Evolutionary conservation across 2,113 vertebrate species (phyloP), one percentile per base, ranked within the genome.

Genomic region (Pelecanoides urinatrix): DNA sequence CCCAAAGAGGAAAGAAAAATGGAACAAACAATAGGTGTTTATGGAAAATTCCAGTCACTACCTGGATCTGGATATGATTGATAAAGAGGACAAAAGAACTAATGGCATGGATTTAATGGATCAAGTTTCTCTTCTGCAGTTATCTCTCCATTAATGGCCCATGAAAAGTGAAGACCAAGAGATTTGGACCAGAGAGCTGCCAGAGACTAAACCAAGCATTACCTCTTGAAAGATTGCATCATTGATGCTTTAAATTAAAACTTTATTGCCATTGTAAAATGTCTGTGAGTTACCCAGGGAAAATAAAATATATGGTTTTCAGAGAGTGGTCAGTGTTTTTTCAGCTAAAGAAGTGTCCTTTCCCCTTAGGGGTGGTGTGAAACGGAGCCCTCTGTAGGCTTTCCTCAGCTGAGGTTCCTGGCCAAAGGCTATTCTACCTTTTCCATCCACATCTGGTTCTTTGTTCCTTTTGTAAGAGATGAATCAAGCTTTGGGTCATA

Each of bases 111-210:
- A 79, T 94, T 97, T 97, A 96, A 95, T 94, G 89, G 80, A 94
- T 97, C 94, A 90, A 92, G 92, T 62, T 96, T 92, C 71, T 92
- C 67, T 85, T 92, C 90, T 91, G 95, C 91, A 96, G 89, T 97
- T 94, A 94, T 97, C 94, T 96, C 90, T 90, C 93, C 81, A 91
- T 95, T 96, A 97, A 97, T 97, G 94, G 81, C 42, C 95, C 95
- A 86, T 97, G 97, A 94, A 94, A 97, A 95, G 66, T 92, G 92
- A 95, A 94, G 95, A 97, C 74, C 94, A 92, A 92, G 93, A 95
- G 79, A 87, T 92, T 92, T 94, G 95, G 84, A 95, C 94, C 95
- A 94, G 95, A 88, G 66, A 94, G n/a, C 91, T 95, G 92, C 94
- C 95, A 95, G 85, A 87, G 81, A 76, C 70, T 90, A 96, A 97